Conservation (phyloP, 2,113 vertebrate species). For the zebrafish (Danio rerio) region DNA sequence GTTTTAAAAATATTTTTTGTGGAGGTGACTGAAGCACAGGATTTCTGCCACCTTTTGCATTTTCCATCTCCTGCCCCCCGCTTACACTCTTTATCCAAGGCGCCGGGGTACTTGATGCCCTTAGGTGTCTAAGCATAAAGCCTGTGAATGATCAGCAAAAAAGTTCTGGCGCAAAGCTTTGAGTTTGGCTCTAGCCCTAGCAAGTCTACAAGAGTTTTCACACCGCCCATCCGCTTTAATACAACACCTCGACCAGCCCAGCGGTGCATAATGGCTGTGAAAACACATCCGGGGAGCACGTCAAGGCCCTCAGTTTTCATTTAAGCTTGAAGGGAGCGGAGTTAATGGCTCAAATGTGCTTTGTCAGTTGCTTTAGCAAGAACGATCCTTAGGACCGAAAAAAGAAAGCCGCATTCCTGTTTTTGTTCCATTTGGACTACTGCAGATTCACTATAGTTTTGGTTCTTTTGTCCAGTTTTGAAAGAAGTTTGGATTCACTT, state of each 20-base stretch:
- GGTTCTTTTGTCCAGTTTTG: constrained; percentile 14
- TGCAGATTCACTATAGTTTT: constrained; percentile 5
- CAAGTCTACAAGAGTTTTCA: constrained; percentile 44
- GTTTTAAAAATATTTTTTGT: constrained; percentile 1
- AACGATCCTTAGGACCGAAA: constrained; percentile 14
- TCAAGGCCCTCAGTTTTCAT: constrained; percentile 33
- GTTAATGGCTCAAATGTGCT: constrained; percentile 41
- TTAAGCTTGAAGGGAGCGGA: constrained; percentile 26
- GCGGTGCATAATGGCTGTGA: constrained; percentile 50
- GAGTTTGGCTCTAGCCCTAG: constrained; percentile 38
- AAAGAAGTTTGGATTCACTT: constrained; percentile 43
- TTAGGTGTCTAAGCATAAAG: constrained; percentile 33
- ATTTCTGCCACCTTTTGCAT: constrained; percentile 22
- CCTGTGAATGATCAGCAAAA: constrained; percentile 47
- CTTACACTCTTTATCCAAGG: constrained; percentile 37
- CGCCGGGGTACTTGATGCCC: constrained; percentile 15
- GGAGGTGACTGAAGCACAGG: background rate
- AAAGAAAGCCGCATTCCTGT: constrained; percentile 42
- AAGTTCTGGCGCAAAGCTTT: constrained; percentile 36
- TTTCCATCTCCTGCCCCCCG: background rate
- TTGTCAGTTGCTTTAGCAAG: constrained; percentile 46
- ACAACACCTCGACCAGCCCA: constrained; percentile 39
- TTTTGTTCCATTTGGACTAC: constrained; percentile 38
- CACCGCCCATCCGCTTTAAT: constrained; percentile 42
- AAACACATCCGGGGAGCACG: constrained; percentile 20